Evolutionary conservation across 2,113 vertebrate species (phyloP).

Genomic region (Malurus melanocephalus): DNA sequence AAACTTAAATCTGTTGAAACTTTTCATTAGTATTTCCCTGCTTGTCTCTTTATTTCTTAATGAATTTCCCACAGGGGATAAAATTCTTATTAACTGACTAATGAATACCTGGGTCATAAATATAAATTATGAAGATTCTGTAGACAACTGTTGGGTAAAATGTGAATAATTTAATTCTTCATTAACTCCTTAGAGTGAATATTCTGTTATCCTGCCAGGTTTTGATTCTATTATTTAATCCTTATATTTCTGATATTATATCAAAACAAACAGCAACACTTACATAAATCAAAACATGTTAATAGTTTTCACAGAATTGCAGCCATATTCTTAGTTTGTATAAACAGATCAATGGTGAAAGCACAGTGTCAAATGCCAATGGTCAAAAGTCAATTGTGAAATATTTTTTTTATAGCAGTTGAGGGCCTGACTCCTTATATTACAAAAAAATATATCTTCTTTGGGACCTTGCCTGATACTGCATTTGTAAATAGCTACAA

Average conservation of each 20-base stretch:
- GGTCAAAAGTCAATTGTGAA: neutral
- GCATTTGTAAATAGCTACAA: neutral
- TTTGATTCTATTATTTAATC: conserved; percentile 24
- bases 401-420: neutral
- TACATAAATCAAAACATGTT: neutral
- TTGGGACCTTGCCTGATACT: neutral
- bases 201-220: conserved; percentile 3
- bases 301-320: neutral
- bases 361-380: too few species aligned
- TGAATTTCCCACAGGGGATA: conserved; percentile 1
- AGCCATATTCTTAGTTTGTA: neutral
- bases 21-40: conserved; percentile 22
- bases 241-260: neutral
- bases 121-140: conserved; percentile 27
- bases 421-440: neutral
- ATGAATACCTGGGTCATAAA: conserved; percentile 42
- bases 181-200: conserved; percentile 25
- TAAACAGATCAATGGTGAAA: neutral
- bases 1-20: neutral
- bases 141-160: conserved; percentile 10
- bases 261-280: neutral
- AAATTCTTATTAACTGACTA: conserved; percentile 30
- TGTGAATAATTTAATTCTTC: conserved; percentile 26
- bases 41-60: conserved; percentile 6
- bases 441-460: neutral